Evolutionary conservation across 1,140 invertebrate species (phyloP).

Genomic region (Vanessa tameamea): DNA sequence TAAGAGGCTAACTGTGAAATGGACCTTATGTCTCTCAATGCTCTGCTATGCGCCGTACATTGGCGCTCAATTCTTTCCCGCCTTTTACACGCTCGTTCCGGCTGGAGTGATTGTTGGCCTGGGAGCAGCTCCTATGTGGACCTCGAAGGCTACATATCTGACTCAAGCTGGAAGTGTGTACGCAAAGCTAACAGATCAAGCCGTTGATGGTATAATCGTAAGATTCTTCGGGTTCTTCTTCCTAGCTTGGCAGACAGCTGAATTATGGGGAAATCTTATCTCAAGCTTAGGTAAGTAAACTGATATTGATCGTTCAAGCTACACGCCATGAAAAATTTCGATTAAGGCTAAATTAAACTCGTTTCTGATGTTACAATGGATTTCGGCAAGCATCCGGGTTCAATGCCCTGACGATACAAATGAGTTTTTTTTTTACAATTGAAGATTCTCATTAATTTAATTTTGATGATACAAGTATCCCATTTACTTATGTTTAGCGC

Average conservation of each 20-base stretch:
- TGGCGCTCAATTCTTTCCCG: constrained; percentile 94
- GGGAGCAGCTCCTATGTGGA: constrained; percentile 97
- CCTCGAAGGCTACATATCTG: constrained; percentile 96
- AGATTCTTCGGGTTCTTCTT: constrained; percentile 99
- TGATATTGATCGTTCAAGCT: not conserved
- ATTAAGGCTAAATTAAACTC: constrained; percentile 10
- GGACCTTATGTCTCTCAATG: constrained; percentile 95
- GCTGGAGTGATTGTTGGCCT: constrained; percentile 93
- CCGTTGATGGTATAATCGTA: constrained; percentile 94
- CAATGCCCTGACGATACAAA: constrained; percentile 20
- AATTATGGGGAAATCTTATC: constrained; percentile 97
- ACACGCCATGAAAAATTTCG: not conserved
- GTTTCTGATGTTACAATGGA: constrained; percentile 16
- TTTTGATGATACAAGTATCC: constrained; percentile 15
- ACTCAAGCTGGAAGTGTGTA: constrained; percentile 95
- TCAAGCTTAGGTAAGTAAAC: constrained; percentile 91
- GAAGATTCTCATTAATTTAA: constrained; percentile 10
- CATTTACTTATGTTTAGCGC: constrained; percentile 2
- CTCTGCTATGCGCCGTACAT: constrained; percentile 96
- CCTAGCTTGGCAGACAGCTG: constrained; percentile 96
- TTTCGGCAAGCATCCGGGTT: constrained; percentile 26
- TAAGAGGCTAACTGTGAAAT: constrained; percentile 95
- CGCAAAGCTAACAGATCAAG: constrained; percentile 92
- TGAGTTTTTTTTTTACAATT: constrained; percentile 15
- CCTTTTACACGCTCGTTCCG: constrained; percentile 95